Percentiles rank a stretch among this genome's conserved stretches.
Evolutionary conservation across 2,797 vertebrate genomes (phyloP).

Genomic region (Luscinia megarhynchos): DNA sequence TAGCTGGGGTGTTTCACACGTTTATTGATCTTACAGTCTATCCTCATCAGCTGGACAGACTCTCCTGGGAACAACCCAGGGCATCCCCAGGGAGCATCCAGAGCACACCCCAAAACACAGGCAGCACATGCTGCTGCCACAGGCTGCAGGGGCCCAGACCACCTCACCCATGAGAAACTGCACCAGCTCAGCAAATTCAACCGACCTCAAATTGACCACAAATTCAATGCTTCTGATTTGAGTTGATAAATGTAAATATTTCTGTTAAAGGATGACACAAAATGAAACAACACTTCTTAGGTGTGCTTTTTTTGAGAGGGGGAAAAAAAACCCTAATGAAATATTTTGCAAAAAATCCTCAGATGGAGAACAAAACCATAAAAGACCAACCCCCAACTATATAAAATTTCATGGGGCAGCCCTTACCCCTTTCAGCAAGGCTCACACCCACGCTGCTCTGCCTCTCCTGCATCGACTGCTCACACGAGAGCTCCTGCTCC

Average conservation of each 20-base stretch:
- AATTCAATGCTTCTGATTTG: not conserved
- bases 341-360: not conserved
- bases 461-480: not conserved
- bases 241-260: not conserved
- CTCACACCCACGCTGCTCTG: not conserved
- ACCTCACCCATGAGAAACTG: not conserved
- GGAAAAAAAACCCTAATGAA: rapidly evolving
- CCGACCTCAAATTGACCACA: not conserved
- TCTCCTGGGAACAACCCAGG: not conserved
- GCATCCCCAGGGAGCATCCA: not conserved
- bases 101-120: not conserved
- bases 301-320: not conserved
- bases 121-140: not conserved
- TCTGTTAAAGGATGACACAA: constrained; percentile 1
- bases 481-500: not conserved
- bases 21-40: not conserved
- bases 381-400: not conserved
- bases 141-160: not conserved
- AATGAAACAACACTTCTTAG: not conserved
- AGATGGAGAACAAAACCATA: not conserved
- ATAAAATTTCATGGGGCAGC: not conserved
- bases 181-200: not conserved
- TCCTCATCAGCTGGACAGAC: not conserved
- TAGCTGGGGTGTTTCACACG: not conserved
- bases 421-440: not conserved